Base-by-base conservation (phyloP, 92 coral and sea anemone species). In the Epizoanthus ramosus region DNA sequence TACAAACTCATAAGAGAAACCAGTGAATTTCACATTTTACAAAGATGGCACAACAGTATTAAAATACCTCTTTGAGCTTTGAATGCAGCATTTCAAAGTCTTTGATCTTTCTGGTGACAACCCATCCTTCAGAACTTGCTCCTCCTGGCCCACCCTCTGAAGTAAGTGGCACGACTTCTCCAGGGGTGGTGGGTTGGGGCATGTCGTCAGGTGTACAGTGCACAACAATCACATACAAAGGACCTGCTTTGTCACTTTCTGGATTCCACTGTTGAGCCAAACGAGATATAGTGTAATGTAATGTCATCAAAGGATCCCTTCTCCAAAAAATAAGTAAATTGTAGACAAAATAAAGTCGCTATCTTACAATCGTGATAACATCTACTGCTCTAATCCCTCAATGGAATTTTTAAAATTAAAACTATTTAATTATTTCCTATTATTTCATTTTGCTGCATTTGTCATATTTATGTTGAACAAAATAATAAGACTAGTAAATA, bases 71-170 rank as follows among this genome's bases (percentile, higher is more conserved):
- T 83, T 95, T 95, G 37, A 95, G 94, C 67, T 95, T 95, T 39
- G 95, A 61, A 75, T 95, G 98, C 22, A 95, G 90, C 71, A 84
- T 88, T 91, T 93, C 94, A 86, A 95, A 95, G 75, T 95, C 98
- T 69, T 88, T 93, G 64, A 95, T 87, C 71, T 80, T 95, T 80
- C 95, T 91, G 64, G 98, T 92, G 3, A 95, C 91, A 33, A 95
- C 95, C 98, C 98, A 95, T 52, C 98, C 98, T 84, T 95, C 92
- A 5, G 97, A 90, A 56, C 85, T 90, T 25, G 89, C 83, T 52
- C 88, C 83, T 19, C 50, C 89, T 37, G 22, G 76, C 35, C 74
- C 73, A 4, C 65, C 90, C 5, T 69, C 71, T 8, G 87, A 24
- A 18, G 63, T 74, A 6, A 35, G 68, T 8, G 23, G 28, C 70